These are phyloP conservation scores for Phylloscopus collybita DNA, from an alignment of 2,797 vertebrate species.

Conservation along the genomic window DNA sequence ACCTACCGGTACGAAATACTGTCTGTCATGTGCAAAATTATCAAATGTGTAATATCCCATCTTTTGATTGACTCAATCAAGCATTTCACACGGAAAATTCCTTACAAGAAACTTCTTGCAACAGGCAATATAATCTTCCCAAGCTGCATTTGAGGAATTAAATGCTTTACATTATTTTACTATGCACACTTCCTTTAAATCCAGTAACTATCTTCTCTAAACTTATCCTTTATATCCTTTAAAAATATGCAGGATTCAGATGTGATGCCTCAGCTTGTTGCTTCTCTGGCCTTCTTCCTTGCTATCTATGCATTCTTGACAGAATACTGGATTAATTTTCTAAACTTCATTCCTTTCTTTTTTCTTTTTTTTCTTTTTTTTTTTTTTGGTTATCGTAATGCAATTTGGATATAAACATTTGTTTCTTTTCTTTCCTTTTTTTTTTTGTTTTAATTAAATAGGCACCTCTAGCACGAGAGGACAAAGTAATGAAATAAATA, in stretches of 20 bases:
- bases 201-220: neutral
- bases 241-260: neutral
- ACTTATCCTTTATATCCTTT: neutral
- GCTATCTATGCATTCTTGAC: neutral
- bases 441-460: neutral
- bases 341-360: neutral
- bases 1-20: slow-evolving; percentile 57
- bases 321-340: neutral
- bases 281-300: neutral
- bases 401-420: neutral
- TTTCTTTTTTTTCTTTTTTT: neutral
- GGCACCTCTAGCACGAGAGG: neutral
- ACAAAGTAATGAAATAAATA: neutral
- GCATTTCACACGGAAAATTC: slow-evolving; percentile 49
- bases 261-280: neutral
- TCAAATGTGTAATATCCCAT: slow-evolving; percentile 27
- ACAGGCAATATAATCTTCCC: neutral
- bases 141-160: slow-evolving; percentile 9
- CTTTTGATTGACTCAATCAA: slow-evolving; percentile 57
- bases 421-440: rapidly evolving
- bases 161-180: slow-evolving; percentile 26
- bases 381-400: neutral
- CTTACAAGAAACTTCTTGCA: slow-evolving; percentile 22
- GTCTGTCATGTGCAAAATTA: slow-evolving; percentile 63
- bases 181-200: neutral